These are phyloP conservation scores for Coptotermes formosanus DNA, from an alignment of 1,140 invertebrate species.

Conservation along the genomic window DNA sequence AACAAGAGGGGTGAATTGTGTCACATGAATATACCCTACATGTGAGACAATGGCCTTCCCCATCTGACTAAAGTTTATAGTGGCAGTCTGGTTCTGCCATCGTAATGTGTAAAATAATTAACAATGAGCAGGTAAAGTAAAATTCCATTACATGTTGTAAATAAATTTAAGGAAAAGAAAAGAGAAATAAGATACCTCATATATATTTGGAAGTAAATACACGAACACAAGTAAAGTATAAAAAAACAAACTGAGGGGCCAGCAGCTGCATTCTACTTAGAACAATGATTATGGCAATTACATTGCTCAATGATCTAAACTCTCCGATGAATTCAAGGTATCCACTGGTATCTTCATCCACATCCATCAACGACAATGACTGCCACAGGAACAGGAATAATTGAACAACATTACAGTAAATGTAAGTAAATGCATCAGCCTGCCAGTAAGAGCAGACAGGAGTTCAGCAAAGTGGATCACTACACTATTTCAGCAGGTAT, in stretches of 20 bases:
- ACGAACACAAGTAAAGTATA: background rate
- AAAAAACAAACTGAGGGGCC: background rate
- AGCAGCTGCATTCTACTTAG: conserved; percentile 19
- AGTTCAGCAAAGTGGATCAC: background rate
- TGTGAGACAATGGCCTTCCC: too few relatives aligned
- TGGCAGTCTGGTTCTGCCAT: background rate
- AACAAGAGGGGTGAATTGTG: too few relatives aligned
- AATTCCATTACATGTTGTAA: background rate
- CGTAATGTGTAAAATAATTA: background rate
- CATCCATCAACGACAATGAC: conserved; percentile 68
- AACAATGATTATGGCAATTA: conserved; percentile 26
- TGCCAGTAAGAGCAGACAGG: background rate
- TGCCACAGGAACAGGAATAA: conserved; percentile 52
- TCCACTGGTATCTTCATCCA: conserved; percentile 37
- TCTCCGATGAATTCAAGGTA: conserved; percentile 22
- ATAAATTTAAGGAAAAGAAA: conserved; percentile 3
- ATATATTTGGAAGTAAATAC: background rate
- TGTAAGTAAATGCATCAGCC: background rate
- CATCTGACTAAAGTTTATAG: background rate
- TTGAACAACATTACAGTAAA: background rate
- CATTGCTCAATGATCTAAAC: conserved; percentile 24
- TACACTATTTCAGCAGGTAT: too few relatives aligned
- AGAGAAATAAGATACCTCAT: background rate
- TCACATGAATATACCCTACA: too few relatives aligned
- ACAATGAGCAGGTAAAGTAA: background rate